Conservation (phyloP, 2,797 vertebrate genomes). For the Parauchenoglanis ngamensis region DNA sequence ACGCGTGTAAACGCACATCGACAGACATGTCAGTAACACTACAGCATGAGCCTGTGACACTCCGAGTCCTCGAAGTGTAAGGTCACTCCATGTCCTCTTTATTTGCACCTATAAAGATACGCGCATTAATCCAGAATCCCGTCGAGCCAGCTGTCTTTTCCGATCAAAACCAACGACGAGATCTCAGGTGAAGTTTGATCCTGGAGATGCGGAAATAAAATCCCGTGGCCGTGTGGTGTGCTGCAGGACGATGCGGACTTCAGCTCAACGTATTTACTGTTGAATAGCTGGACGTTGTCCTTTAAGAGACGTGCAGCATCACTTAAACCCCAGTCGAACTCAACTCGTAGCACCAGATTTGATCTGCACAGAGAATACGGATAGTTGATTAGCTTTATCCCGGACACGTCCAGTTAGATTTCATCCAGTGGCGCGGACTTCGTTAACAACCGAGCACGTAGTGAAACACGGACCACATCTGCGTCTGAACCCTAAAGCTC, state of each 20-base stretch:
- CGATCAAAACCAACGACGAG: neutral
- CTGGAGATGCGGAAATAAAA: neutral
- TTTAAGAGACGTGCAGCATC: neutral
- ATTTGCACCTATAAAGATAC: slow-evolving; percentile 1
- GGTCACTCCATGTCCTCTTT: neutral
- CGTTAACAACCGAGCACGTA: slow-evolving; percentile 34
- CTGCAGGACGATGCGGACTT: neutral
- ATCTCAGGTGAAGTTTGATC: neutral
- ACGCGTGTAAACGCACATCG: neutral
- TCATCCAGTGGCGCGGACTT: slow-evolving; percentile 12
- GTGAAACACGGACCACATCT: neutral
- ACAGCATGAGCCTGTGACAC: slow-evolving; percentile 1
- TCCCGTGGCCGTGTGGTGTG: neutral
- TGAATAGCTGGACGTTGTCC: neutral
- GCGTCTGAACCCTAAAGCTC: slow-evolving; percentile 10
- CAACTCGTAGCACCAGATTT: neutral
- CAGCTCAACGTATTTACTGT: neutral
- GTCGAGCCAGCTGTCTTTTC: neutral
- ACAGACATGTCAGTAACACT: neutral
- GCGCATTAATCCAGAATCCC: neutral
- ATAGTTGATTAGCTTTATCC: slow-evolving; percentile 29
- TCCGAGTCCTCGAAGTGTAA: neutral
- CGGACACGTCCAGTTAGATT: slow-evolving; percentile 7
- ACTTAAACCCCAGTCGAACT: neutral
- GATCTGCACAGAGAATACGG: slow-evolving; percentile 15